Conservation (phyloP, 1,140 invertebrate species). For the Chironomus tepperi region DNA sequence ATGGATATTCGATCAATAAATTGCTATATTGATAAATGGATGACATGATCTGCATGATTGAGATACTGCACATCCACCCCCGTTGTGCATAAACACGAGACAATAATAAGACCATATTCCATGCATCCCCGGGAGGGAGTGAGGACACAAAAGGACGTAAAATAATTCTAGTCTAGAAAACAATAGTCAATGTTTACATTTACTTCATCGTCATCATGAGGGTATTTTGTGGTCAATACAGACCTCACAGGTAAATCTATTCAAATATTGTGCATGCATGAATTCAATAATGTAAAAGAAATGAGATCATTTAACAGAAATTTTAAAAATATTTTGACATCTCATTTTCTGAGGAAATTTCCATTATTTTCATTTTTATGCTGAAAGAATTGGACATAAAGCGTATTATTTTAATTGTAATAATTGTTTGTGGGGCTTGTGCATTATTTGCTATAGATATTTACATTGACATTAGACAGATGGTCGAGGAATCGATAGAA, state of each 20-base stretch:
- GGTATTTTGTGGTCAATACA: constrained; percentile 16
- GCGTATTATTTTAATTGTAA: too few species aligned
- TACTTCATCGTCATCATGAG: constrained; percentile 8
- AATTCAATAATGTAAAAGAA: neutral
- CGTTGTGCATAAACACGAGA: constrained; percentile 1
- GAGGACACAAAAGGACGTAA: constrained; percentile 4
- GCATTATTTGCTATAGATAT: too few species aligned
- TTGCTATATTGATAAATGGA: neutral
- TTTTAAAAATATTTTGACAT: constrained; percentile 19
- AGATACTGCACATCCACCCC: neutral
- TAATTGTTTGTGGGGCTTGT: too few species aligned
- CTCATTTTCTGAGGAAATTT: constrained; percentile 19
- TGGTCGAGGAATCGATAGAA: too few species aligned
- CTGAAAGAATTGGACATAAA: too few species aligned
- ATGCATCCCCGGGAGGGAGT: neutral
- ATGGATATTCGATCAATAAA: constrained; percentile 2
- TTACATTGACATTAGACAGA: too few species aligned
- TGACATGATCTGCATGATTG: constrained; percentile 3
- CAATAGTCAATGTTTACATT: constrained; percentile 5
- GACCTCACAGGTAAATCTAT: constrained; percentile 21
- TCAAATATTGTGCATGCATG: neutral
- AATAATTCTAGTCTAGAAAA: neutral
- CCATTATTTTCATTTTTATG: neutral
- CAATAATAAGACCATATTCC: neutral
- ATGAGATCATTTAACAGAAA: neutral